Evolutionary conservation across 2,888 invertebrate genomes (phyloP).

Genomic region (Diachrysia chrysitis): DNA sequence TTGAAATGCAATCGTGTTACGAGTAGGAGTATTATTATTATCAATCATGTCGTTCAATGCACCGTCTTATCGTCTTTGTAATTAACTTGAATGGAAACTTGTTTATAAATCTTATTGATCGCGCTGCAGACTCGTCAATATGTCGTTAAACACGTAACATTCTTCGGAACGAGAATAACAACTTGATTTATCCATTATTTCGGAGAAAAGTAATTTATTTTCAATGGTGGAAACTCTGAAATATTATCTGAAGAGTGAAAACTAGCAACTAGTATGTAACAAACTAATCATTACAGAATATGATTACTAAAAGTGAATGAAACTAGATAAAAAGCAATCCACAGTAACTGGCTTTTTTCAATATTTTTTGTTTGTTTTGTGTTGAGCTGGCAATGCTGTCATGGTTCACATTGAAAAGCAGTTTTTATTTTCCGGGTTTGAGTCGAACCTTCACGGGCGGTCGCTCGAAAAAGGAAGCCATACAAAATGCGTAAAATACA

Average conservation of each 20-base stretch:
- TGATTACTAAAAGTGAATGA: too few relatives aligned
- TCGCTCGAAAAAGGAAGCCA: constrained; percentile 65
- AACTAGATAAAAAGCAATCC: constrained; percentile 31
- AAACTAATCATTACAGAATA: constrained; percentile 10
- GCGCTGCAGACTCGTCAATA: constrained; percentile 57
- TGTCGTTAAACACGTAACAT: constrained; percentile 55
- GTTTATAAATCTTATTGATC: constrained; percentile 68
- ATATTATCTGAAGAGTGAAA: constrained; percentile 20
- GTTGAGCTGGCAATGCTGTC: constrained; percentile 32
- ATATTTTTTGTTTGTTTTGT: constrained; percentile 38
- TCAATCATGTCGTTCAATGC: constrained; percentile 69
- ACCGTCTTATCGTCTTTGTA: constrained; percentile 66
- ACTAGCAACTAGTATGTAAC: neutral
- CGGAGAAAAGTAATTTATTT: constrained; percentile 38
- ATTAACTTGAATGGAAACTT: constrained; percentile 70
- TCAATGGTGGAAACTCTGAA: constrained; percentile 31
- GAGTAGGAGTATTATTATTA: constrained; percentile 65
- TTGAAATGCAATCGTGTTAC: constrained; percentile 67
- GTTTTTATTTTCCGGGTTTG: constrained; percentile 62
- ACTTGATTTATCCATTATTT: constrained; percentile 53
- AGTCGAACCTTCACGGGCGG: constrained; percentile 67
- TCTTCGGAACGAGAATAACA: constrained; percentile 52
- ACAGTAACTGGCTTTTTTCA: constrained; percentile 33
- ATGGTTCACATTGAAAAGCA: constrained; percentile 45
- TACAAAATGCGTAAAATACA: constrained; percentile 63